Base-by-base conservation (phyloP, 2,113 vertebrate genomes). In the Eptatretus burgeri region DNA sequence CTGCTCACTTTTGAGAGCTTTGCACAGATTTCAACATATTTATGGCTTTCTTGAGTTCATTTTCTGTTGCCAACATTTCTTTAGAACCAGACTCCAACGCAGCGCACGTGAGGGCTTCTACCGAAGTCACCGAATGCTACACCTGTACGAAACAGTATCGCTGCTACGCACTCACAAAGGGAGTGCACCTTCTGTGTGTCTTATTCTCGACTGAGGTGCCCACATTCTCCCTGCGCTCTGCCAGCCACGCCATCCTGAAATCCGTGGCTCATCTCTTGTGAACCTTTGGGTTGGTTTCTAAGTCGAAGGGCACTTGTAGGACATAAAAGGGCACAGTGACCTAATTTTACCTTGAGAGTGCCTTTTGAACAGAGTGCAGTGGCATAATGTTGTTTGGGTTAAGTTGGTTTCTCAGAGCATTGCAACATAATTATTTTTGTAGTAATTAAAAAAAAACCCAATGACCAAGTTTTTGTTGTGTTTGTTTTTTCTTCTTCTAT, bases 141-240 rank as follows among this genome's bases (percentile, higher is more conserved):
- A 68, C 79, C 2, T 75, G 78, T 17, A 75, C 77, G 18, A 76
- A 78, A 1, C 76, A 79, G 64, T 78, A 78, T 64, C 80, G 80
- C 69, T 73, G 77, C 69, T 81, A 69, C 16, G 79, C 71, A 1
- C 68, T 85, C 53, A 81, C 85, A 68, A 73, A 74, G 1, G 73
- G 73, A 5, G 77, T 77, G 12, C 77, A 83, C 67, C 80, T 77
- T 69, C 76, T 88, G 18, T 79, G 81, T 67, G 65, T 86, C 63
- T 71, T 83, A 16, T 52, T 75, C 7, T 74, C 73, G 1, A 72
- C 76, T 11, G 74, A 78, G 5, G 78, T 79, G 11, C 83, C 83
- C 14, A 80, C 77, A 2, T 80, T 82, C 14, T 77, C 77, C 2
- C 71, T 86, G n/a, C 75, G 77, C 3, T 68, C 74, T 2, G 69